Conservation (phyloP, 37 sponge, comb jelly and placozoan species). For the Ianthella basta region DNA sequence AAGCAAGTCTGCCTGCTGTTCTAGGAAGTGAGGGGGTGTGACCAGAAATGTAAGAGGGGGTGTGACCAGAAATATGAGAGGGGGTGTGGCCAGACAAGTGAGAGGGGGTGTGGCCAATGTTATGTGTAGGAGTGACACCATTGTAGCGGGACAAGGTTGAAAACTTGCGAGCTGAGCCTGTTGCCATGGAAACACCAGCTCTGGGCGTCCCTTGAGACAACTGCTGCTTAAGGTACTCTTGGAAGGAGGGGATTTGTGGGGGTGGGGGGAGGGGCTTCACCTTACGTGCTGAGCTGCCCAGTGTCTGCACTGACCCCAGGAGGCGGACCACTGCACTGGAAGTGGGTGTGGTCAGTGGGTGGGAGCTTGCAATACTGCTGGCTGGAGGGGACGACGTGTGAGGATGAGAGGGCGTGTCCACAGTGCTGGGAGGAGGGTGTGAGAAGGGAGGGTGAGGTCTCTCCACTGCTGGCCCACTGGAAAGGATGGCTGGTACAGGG, state of each 20-base stretch:
- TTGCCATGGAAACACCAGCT: too few relatives aligned
- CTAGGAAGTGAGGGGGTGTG: too few relatives aligned
- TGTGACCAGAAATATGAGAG: neutral
- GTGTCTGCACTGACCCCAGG: conserved; percentile 2
- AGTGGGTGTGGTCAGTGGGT: neutral
- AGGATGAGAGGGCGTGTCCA: neutral
- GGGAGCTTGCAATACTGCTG: neutral
- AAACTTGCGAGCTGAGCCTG: too few relatives aligned
- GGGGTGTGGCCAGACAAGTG: neutral
- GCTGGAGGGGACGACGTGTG: neutral
- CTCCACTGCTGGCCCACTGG: neutral
- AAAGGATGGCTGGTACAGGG: too few relatives aligned
- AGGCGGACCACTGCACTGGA: conserved; percentile 9
- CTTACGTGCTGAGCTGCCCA: neutral
- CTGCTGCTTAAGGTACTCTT: neutral
- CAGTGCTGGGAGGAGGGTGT: neutral
- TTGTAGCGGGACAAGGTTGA: too few relatives aligned
- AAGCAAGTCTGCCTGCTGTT: neutral
- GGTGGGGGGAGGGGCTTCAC: conserved; percentile 7
- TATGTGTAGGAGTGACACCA: too few relatives aligned
- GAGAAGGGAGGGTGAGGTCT: neutral
- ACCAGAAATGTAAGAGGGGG: neutral
- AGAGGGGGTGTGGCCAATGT: neutral
- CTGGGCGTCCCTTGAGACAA: too few relatives aligned
- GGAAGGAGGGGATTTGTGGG: conserved; percentile 11